Percentiles rank a stretch among this genome's conserved stretches.
Evolutionary conservation across 2,797 vertebrate species (phyloP).

Genomic region (Channallabes apus): DNA sequence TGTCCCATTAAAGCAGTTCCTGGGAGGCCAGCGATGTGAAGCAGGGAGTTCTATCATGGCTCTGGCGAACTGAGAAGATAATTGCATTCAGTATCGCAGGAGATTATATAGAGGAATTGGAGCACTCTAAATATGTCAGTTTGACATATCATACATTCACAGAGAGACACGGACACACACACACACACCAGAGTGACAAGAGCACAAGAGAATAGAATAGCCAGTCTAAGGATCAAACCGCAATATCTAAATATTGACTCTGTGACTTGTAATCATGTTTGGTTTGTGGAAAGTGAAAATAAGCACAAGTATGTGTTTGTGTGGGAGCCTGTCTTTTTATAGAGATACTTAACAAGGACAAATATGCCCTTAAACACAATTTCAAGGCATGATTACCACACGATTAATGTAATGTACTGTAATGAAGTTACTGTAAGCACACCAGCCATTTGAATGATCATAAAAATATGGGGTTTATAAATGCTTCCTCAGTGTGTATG

Average conservation of each 20-base stretch:
- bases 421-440: not conserved
- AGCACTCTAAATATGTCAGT: no score
- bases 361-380: constrained; percentile 26
- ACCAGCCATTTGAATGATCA: not conserved
- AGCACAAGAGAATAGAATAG: constrained; percentile 59
- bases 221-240: constrained; percentile 62
- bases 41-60: no score
- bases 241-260: constrained; percentile 77
- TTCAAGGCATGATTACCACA: constrained; percentile 18
- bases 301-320: constrained; percentile 63
- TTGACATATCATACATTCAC: no score
- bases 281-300: constrained; percentile 69
- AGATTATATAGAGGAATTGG: no score
- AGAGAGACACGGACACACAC: not conserved
- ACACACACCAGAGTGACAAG: constrained; percentile 33
- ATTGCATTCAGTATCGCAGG: no score
- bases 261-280: constrained; percentile 72
- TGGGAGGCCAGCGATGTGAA: no score
- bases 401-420: not conserved
- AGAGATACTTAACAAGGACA: constrained; percentile 16
- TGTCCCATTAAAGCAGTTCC: no score
- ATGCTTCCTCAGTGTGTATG: not conserved
- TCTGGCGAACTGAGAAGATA: no score
- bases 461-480: not conserved
- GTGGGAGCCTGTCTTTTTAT: constrained; percentile 30